phyloP scores from a whole-genome alignment of 1,140 invertebrate genomes.

The Aphelenchoides fujianensis region DNA sequence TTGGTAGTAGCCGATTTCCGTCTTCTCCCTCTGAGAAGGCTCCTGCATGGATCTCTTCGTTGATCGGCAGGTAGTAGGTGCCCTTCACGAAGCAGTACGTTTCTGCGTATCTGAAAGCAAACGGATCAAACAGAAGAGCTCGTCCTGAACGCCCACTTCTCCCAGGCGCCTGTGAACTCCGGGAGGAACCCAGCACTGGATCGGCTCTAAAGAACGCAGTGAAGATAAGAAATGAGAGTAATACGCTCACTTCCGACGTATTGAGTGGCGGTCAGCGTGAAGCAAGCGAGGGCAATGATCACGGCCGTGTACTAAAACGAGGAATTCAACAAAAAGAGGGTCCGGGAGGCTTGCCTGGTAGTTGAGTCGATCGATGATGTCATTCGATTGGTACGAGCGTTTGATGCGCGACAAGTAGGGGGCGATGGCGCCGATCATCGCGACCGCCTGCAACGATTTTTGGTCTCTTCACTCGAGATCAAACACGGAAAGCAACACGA shows the following conservation, averaged over 20 bases:
- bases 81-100: constrained; percentile 62
- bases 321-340: not conserved
- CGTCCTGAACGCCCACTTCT: constrained; percentile 62
- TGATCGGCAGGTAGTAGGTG: constrained; percentile 54
- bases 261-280: constrained; percentile 66
- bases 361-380: constrained; percentile 66
- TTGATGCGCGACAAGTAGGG: constrained; percentile 47
- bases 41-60: constrained; percentile 53
- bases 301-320: constrained; percentile 63
- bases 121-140: not conserved
- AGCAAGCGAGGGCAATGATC: constrained; percentile 65
- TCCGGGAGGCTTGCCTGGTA: constrained; percentile 57
- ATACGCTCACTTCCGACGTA: constrained; percentile 63
- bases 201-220: constrained; percentile 26
- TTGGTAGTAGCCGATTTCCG: constrained; percentile 65
- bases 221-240: not conserved
- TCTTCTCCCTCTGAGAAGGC: constrained; percentile 44
- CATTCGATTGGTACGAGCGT: constrained; percentile 64
- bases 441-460: not conserved
- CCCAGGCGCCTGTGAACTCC: constrained; percentile 66
- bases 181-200: constrained; percentile 63
- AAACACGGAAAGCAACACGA: not conserved
- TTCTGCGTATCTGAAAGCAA: constrained; percentile 55
- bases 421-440: constrained; percentile 52
- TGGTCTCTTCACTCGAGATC: not conserved